Percentiles rank a stretch among this genome's conserved stretches.
phyloP scores from a whole-genome alignment of 2,797 vertebrate genomes.

The Gallinago solitaria region DNA sequence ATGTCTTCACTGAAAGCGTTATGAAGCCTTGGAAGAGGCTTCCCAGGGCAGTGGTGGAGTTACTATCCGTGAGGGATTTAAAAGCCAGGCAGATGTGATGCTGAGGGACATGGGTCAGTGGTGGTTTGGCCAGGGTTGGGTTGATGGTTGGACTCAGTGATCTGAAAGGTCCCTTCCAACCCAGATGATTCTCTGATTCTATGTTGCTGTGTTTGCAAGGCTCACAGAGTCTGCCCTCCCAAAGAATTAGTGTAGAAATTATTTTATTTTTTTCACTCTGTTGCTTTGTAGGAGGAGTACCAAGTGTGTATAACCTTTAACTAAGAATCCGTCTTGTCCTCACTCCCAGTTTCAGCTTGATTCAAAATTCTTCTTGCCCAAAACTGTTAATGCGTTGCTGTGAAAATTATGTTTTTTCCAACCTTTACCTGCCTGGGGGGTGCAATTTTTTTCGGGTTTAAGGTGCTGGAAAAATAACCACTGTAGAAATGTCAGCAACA shows the following conservation, averaged over 20 bases:
- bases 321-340: background rate
- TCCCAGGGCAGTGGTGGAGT: too few species aligned
- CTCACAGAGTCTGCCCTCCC: background rate
- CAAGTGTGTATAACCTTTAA: background rate
- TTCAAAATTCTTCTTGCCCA: background rate
- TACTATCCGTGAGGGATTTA: too few species aligned
- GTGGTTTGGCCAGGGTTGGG: too few species aligned
- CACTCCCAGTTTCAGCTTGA: background rate
- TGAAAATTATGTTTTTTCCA: background rate
- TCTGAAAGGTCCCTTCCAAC: too few species aligned
- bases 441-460: background rate
- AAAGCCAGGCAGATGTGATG: too few species aligned
- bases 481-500: background rate
- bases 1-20: too few species aligned
- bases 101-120: too few species aligned
- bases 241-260: background rate
- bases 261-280: background rate
- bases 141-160: too few species aligned
- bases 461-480: background rate
- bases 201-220: background rate
- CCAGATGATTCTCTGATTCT: too few species aligned
- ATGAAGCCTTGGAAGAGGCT: too few species aligned
- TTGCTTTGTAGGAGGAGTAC: background rate
- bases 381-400: background rate
- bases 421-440: background rate